Base-by-base conservation (phyloP, 2,888 invertebrate genomes). In the Dasypogon diadema region DNA sequence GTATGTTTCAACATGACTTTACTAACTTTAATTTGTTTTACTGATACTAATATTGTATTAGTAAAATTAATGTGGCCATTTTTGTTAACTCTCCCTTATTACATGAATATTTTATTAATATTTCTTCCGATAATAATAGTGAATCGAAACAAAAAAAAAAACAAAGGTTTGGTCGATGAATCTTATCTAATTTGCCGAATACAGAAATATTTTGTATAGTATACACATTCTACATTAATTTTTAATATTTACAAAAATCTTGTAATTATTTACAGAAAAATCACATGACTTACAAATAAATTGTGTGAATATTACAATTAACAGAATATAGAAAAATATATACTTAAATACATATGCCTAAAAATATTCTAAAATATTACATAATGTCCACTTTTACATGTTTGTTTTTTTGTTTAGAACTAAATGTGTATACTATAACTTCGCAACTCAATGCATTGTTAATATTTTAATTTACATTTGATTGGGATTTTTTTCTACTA, bases 401-500 rank as follows among this genome's bases (percentile, higher is more conserved):
- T 22, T 65, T 30, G 14, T 48, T 21, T 22, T 65, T 30, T 30
- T 30, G 3, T 30, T 5, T 5, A 30, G 30, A 30, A 30, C 30
- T 30, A 65, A 65, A 65, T 46, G 65, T 65, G 65, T 65, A 65
- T 65, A 65, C 65, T 65, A 65, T 65, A 65, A 21, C 37, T 42
- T n/a, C 18, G 65, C 21, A 24, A 42, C 8, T 12, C n/a, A 42
- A 42, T 42, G 42, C 8, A 42, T 42, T 42, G 12, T 12, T 42
- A 10, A n/a, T 12, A 42, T 12, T 6, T 12, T 42, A 12, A 12
- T 12, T 42, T 42, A 42, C n/a, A 12, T 42, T 42, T 42, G 8
- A 42, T 42, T 42, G 2, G n/a, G 42, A 42, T 6, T 1, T 30
- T 30, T 30, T 30, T 30, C 34, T 5, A 30, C 10, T 30, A 30